Evolutionary conservation across 2,888 invertebrate genomes (phyloP), one percentile per base, ranked within the genome.

Genomic region (Amorpha juglandis): DNA sequence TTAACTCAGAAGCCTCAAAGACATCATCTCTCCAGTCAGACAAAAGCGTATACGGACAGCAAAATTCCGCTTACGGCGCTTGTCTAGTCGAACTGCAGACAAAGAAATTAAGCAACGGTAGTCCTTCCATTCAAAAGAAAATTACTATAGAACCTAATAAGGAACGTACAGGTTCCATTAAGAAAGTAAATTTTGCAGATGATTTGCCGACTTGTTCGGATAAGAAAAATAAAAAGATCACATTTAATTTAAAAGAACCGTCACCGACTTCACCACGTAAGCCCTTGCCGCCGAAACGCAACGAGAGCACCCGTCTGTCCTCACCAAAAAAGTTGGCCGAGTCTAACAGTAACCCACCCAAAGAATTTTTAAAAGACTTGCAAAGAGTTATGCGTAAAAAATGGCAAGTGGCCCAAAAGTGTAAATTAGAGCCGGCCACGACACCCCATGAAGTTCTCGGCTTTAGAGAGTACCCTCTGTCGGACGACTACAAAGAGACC

Each of bases 341-440:
- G 68, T 95, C 95, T 0, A 94, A 94, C 67, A 95, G 96, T 72
- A 96, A 96, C 78, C 97, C 97, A 2, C 96, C 97, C 0, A 95
- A 95, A 35, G 97, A 97, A 68, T 98, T 98, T 81, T 92, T 98
- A 55, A 96, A 97, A 82, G 98, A 98, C 85, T 92, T 98, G 62
- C 98, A 98, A 81, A 94, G 98, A 64, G 98, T 98, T 0, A 98
- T 98, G 97, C 95, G 97, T 73, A 98, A 98, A 81, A 98, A 98
- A 80, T 97, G 97, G 97, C 97, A 98, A 80, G 98, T 98, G 0
- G 98, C 98, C 3, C 98, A 98, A 81, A 98, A 98, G 83, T 98
- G 98, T 81, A 97, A 98, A 86, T 90, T 96, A 33, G 98, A 98
- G 84, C 96, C 96, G 14, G 95, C 96, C n/a, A 97, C 97, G 0